Conservation (phyloP, 2,888 invertebrate genomes). For the Neoscelio sp. region DNA sequence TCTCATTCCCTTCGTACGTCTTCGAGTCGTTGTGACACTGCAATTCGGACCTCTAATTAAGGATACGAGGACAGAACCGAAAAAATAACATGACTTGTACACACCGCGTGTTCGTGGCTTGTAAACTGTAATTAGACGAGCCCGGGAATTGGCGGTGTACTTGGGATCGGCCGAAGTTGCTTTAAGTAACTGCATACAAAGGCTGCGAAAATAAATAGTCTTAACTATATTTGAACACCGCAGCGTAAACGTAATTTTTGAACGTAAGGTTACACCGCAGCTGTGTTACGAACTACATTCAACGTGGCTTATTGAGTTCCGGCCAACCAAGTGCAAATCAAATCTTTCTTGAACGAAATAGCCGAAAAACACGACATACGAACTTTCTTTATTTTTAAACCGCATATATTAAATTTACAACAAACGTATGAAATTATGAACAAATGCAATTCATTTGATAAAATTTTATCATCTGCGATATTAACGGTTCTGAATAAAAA, state of each 20-base stretch:
- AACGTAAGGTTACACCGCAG: constrained; percentile 8
- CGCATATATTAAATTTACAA: no score
- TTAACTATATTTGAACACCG: constrained; percentile 20
- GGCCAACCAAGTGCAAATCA: constrained; percentile 1
- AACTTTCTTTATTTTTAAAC: neutral
- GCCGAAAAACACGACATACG: neutral
- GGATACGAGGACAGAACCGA: neutral
- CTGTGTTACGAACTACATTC: constrained; percentile 23
- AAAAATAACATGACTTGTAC: constrained; percentile 21
- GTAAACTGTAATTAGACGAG: constrained; percentile 12
- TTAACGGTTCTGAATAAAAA: no score
- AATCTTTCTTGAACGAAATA: neutral
- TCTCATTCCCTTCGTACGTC: constrained; percentile 75
- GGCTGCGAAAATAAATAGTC: constrained; percentile 24
- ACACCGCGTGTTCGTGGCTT: neutral
- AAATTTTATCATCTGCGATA: no score
- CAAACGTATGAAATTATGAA: no score
- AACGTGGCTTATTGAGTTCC: constrained; percentile 10
- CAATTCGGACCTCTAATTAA: no score
- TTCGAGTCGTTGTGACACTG: constrained; percentile 72
- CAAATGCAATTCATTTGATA: no score
- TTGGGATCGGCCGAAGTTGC: constrained; percentile 8
- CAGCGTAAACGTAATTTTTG: constrained; percentile 26
- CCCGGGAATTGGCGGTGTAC: neutral
- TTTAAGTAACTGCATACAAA: constrained; percentile 30